phyloP scores from a whole-genome alignment of 1,140 invertebrate genomes.

The Homalodisca vitripennis region DNA sequence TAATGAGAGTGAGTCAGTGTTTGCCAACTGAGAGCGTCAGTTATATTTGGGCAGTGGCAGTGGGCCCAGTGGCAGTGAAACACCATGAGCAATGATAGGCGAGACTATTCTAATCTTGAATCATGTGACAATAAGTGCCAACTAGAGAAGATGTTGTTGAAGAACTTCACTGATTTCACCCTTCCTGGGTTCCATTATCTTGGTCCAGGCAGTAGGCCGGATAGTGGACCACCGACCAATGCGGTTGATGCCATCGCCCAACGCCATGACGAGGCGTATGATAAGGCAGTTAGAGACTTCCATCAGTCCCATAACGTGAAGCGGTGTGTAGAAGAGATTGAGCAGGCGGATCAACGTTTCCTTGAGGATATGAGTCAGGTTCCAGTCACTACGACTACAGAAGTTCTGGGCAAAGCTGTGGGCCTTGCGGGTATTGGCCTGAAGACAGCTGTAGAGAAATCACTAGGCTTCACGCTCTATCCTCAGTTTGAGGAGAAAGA shows the following conservation, averaged over 20 bases:
- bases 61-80: neutral
- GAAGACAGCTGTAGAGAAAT: neutral
- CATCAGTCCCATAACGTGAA: neutral
- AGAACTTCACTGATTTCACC: neutral
- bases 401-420: conserved; percentile 7
- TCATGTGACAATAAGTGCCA: neutral
- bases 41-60: neutral
- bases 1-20: no score
- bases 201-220: neutral
- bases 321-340: conserved; percentile 12
- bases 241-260: neutral
- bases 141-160: neutral
- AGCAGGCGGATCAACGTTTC: neutral
- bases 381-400: neutral
- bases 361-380: neutral
- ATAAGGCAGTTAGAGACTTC: neutral
- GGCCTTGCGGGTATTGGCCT: conserved; percentile 1
- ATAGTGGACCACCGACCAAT: conserved; percentile 9
- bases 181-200: conserved; percentile 12
- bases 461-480: conserved; percentile 3
- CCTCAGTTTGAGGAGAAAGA: neutral
- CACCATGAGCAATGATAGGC: neutral
- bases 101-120: neutral
- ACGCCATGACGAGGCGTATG: conserved; percentile 12
- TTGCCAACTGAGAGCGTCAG: no score